These are phyloP conservation scores for Rutilus rutilus DNA, from an alignment of 2,113 vertebrate genomes.

Conservation along the genomic window DNA sequence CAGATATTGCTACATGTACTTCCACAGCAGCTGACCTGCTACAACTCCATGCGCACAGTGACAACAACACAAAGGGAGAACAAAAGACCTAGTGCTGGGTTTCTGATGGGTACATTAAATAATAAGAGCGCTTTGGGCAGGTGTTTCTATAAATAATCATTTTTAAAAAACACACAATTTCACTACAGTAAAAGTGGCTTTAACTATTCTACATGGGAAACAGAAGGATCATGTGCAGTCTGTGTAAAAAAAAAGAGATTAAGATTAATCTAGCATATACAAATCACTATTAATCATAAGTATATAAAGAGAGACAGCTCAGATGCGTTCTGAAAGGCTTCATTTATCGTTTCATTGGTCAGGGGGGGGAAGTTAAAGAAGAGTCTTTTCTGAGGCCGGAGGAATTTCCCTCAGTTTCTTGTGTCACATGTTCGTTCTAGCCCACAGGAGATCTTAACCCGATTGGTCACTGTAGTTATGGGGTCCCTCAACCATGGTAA, in stretches of 20 bases:
- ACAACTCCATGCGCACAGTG: neutral
- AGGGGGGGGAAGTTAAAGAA: neutral
- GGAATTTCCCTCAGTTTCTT: conserved; percentile 69
- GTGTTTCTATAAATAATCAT: conserved; percentile 10
- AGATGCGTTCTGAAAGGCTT: neutral
- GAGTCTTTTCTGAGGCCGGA: conserved; percentile 29
- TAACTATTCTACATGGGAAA: neutral
- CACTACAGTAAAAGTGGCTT: neutral
- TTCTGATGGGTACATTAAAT: conserved; percentile 30
- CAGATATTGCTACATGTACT: conserved; percentile 52
- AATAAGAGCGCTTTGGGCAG: conserved; percentile 6
- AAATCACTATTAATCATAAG: neutral
- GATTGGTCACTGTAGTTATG: conserved; percentile 37
- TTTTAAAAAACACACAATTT: too few species aligned
- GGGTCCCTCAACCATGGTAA: conserved; percentile 36
- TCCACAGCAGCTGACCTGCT: conserved; percentile 18
- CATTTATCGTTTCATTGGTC: neutral
- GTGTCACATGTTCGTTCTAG: conserved; percentile 68
- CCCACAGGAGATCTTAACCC: conserved; percentile 40
- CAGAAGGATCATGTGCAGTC: neutral
- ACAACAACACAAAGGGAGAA: conserved; percentile 34
- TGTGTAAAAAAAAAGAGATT: neutral
- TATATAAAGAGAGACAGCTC: neutral
- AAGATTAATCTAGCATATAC: neutral
- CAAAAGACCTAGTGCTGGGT: conserved; percentile 15